Evolutionary conservation across 2,797 vertebrate species (phyloP).

Genomic region (Rhinophrynus dorsalis): DNA sequence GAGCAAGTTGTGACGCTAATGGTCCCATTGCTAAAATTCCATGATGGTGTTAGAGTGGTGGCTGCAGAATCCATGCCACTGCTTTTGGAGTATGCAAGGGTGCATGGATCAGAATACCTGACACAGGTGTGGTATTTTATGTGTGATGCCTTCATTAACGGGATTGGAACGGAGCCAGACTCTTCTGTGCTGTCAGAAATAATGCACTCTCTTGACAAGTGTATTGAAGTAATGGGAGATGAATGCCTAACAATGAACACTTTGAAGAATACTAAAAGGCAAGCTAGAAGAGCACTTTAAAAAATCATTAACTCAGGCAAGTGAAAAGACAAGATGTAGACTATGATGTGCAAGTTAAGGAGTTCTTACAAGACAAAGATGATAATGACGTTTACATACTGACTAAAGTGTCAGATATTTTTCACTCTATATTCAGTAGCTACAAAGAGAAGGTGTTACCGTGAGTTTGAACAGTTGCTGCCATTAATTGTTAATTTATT

Average conservation of each 20-base stretch:
- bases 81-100: constrained; percentile 90
- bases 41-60: constrained; percentile 95
- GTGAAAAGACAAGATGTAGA: constrained; percentile 98
- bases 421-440: constrained; percentile 96
- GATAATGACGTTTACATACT: constrained; percentile 97
- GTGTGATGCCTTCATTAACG: constrained; percentile 96
- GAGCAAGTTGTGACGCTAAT: constrained; percentile 98
- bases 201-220: constrained; percentile 99
- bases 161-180: constrained; percentile 95
- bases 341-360: constrained; percentile 97
- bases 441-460: constrained; percentile 94
- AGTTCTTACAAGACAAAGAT: constrained; percentile 95
- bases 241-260: constrained; percentile 93
- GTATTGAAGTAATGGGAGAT: constrained; percentile 95
- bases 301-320: constrained; percentile 94
- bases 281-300: constrained; percentile 99
- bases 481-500: constrained; percentile 94
- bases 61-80: constrained; percentile 97
- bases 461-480: constrained; percentile 95
- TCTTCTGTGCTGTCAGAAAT: constrained; percentile 96
- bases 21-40: constrained; percentile 96
- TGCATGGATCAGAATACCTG: constrained; percentile 92
- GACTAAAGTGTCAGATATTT: constrained; percentile 96
- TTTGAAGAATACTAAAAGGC: constrained; percentile 96
- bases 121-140: constrained; percentile 99